phyloP scores from a whole-genome alignment of 2,797 vertebrate genomes.

The Cirrhinus mrigala region DNA sequence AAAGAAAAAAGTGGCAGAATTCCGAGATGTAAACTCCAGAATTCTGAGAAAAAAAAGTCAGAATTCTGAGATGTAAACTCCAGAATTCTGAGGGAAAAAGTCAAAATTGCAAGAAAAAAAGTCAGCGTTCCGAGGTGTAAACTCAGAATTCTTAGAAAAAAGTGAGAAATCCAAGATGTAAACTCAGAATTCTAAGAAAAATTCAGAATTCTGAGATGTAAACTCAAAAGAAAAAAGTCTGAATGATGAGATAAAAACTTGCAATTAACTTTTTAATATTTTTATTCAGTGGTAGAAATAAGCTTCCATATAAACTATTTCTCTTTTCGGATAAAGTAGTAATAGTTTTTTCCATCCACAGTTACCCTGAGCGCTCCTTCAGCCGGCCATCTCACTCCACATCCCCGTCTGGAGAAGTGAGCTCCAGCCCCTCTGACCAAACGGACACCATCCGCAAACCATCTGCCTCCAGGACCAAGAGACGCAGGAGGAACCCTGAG shows the following conservation, averaged over 20 bases:
- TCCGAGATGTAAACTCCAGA: too few relatives aligned
- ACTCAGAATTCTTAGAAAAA: too few relatives aligned
- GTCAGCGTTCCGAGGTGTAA: too few relatives aligned
- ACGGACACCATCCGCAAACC: constrained; percentile 71
- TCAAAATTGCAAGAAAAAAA: too few relatives aligned
- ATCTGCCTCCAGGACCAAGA: constrained; percentile 77
- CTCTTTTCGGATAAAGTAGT: neutral
- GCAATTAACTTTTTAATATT: neutral
- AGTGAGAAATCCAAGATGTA: too few relatives aligned
- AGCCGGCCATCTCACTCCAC: constrained; percentile 68
- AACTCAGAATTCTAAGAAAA: too few relatives aligned
- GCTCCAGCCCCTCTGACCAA: constrained; percentile 82
- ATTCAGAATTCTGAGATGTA: too few relatives aligned
- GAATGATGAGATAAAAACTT: neutral
- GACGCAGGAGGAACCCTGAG: constrained; percentile 80
- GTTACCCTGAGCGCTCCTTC: constrained; percentile 73
- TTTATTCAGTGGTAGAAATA: neutral
- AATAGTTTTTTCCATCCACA: constrained; percentile 50
- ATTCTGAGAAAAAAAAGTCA: too few relatives aligned
- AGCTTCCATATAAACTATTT: neutral
- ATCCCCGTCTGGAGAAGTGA: constrained; percentile 69
- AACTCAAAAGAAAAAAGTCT: neutral
- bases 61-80: too few relatives aligned
- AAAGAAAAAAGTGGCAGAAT: too few relatives aligned
- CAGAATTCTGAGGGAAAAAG: too few relatives aligned